Percentiles rank a stretch among this genome's conserved stretches.
These are phyloP conservation scores for Cotesia typhae DNA, from an alignment of 1,140 invertebrate species.

Conservation along the genomic window DNA sequence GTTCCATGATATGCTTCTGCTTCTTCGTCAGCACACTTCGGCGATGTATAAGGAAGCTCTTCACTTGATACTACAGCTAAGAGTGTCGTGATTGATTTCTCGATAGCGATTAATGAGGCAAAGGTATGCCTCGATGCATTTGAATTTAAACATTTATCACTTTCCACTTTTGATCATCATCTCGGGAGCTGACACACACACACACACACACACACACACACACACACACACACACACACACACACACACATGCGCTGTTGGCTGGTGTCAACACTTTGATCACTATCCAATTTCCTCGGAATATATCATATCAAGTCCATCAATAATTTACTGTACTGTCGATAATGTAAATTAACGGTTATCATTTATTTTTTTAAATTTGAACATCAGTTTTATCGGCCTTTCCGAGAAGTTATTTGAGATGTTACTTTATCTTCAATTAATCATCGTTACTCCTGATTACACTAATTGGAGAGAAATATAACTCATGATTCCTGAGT, in stretches of 20 bases:
- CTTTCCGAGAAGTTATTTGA: no score
- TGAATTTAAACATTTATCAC: constrained; percentile 33
- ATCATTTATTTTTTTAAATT: no score
- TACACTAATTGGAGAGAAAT: no score
- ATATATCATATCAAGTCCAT: no score
- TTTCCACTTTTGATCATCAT: constrained; percentile 3
- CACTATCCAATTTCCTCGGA: no score
- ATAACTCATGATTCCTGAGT: no score
- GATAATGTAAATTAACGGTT: no score
- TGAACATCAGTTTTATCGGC: no score
- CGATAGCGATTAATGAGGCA: constrained; percentile 37
- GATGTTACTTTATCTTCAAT: no score
- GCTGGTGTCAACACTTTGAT: not conserved
- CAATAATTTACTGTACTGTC: not conserved
- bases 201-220: not conserved
- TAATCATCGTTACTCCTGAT: no score
- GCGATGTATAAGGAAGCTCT: no score
- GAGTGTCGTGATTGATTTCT: constrained; percentile 36
- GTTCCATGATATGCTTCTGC: not conserved
- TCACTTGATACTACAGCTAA: no score
- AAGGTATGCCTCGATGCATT: constrained; percentile 25
- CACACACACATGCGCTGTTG: not conserved
- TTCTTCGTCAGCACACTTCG: not conserved
- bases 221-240: not conserved
- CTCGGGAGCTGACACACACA: not conserved